Evolutionary conservation across 2,113 vertebrate genomes (phyloP), one percentile per base, ranked within the genome.

Genomic region (Numida meleagris): DNA sequence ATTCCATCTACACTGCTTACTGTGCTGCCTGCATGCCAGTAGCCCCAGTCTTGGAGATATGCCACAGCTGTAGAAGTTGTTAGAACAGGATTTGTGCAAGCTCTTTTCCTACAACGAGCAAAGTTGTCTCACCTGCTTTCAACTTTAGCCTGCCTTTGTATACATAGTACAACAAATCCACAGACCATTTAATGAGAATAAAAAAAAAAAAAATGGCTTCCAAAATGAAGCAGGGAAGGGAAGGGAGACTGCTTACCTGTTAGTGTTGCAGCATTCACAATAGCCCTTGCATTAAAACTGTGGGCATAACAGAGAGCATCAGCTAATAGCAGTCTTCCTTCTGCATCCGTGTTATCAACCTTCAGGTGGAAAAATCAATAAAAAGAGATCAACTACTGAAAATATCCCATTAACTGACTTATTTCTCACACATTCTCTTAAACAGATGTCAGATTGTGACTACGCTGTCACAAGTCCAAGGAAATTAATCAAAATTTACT

Each of bases 261-360:
- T 61, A 99, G 95, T 3, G 99, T 99, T 62, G 99, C 99, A 16
- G 98, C 99, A 74, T 99, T 98, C 85, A 99, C 97, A 67, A 99
- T 98, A 71, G 98, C 97, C 95, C 97, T 98, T 38, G 99, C 98
- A 45, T 98, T 98, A 94, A 99, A 99, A 67, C 24, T 97, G 90
- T 99, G 99, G 18, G 98, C 99, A 0, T 99, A 99, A 90, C 98
- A 99, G 57, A 99, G 99, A 0, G 99, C 99, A 33, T 99, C 99
- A 3, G 99, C 99, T 36, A 99, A 96, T 76, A 99, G 95, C 78
- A 99, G 96, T 34, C 99, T 98, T 63, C 99, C 99, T 91, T 99
- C 99, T 4, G 99, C 99, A 82, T 99, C 99, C 1, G 99, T 99
- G 92, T 99, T 99, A 95, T 99, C 99, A 42, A 99, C 98, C 99